Evolutionary conservation across 2,888 invertebrate genomes (phyloP).

Genomic region (Ormyrus labotus): DNA sequence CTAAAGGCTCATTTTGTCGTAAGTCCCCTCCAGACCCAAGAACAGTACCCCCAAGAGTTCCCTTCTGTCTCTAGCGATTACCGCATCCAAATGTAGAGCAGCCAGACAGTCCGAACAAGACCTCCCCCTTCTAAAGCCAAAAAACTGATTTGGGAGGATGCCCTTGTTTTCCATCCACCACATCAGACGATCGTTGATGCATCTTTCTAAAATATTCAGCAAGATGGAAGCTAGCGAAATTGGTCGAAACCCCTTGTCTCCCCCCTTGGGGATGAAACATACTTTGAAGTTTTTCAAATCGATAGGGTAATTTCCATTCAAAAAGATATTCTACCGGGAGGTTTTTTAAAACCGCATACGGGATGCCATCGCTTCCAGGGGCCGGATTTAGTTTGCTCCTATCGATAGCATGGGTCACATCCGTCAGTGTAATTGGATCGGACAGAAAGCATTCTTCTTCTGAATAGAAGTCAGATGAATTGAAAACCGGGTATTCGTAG

Average conservation of each 20-base stretch:
- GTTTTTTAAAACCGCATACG: neutral
- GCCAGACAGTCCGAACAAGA: neutral
- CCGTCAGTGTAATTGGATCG: neutral
- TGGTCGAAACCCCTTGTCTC: neutral
- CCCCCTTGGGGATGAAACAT: neutral
- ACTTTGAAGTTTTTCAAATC: neutral
- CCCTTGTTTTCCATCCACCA: neutral
- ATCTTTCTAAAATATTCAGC: neutral
- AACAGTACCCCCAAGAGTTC: neutral
- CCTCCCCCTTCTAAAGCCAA: slow-evolving; percentile 6
- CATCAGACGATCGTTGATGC: neutral
- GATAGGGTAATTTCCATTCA: neutral
- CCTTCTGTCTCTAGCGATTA: neutral
- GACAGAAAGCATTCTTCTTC: too few relatives aligned
- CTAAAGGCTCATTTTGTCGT: neutral
- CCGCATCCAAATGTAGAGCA: neutral
- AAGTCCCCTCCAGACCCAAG: neutral
- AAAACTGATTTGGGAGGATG: neutral
- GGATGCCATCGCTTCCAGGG: neutral
- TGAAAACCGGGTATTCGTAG: too few relatives aligned
- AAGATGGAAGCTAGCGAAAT: neutral
- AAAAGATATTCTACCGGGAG: neutral
- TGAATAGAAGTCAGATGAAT: too few relatives aligned
- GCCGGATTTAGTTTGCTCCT: neutral
- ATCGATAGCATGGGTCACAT: neutral